Conservation (phyloP, 2,888 invertebrate species). For the Sarcophaga rosellei region DNA sequence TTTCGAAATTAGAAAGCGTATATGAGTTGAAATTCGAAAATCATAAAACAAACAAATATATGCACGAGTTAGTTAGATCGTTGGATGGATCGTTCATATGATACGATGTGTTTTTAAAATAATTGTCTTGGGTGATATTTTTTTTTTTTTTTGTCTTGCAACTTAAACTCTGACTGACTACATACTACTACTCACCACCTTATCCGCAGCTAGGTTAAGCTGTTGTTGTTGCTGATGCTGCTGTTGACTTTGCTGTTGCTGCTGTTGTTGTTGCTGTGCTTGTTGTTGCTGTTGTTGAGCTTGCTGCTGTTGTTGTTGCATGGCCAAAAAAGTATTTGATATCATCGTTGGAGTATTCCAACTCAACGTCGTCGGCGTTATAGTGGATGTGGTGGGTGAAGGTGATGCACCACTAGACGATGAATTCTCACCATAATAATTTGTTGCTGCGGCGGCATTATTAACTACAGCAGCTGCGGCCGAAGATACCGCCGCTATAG, state of each 20-base stretch:
- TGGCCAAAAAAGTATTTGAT: conserved; percentile 79
- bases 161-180: conserved; percentile 64
- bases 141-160: conserved; percentile 21
- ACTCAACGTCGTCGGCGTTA: conserved; percentile 83
- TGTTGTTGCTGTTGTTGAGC: conserved; percentile 77
- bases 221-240: conserved; percentile 76
- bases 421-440: conserved; percentile 80
- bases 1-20: too few relatives aligned
- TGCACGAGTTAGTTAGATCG: too few relatives aligned
- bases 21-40: too few relatives aligned
- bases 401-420: conserved; percentile 80
- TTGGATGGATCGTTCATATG: too few relatives aligned
- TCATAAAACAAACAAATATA: too few relatives aligned
- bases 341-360: conserved; percentile 86
- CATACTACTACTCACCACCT: conserved; percentile 79
- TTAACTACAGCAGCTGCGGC: conserved; percentile 78
- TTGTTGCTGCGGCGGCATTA: conserved; percentile 78
- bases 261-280: conserved; percentile 80
- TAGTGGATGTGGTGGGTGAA: conserved; percentile 79
- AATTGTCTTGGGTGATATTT: conserved; percentile 6
- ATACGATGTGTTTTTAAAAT: conserved; percentile 1
- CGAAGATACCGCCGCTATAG: conserved; percentile 76
- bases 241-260: conserved; percentile 80
- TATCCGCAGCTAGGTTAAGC: conserved; percentile 78
- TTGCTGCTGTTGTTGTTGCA: conserved; percentile 79